Base-by-base conservation (phyloP, 2,113 vertebrate species). In the Elgaria multicarinata region DNA sequence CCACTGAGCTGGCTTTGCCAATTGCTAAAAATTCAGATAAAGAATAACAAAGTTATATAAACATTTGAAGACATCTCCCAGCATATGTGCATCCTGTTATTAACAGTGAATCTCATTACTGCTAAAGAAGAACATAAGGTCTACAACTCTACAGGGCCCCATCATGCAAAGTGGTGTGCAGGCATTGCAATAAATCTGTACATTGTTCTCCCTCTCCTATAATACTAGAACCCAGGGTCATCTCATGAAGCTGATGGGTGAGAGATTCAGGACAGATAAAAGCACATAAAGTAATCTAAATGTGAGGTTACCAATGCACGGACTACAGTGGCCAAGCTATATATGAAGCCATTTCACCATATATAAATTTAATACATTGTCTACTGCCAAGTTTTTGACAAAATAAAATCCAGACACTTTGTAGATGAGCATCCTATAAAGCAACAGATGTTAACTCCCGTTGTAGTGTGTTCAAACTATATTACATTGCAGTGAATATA, bases 21-120 rank as follows among this genome's bases (percentile, higher is more conserved):
- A 87, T 91, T 92, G 83, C 94, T 92, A 6, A 92, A 91, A 92
- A 92, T 90, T 14, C 62, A 78, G 92, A 94, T 95, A 88, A 95
- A 94, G 93, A 87, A 93, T 92, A 87, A 0, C 0, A 81, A 83
- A 78, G 90, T 92, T 92, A 71, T 74, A 87, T 82, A 93, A 95
- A 92, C 85, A 86, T 76, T 0, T 0, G 31, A 1, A 0, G 89
- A 87, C 90, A 0, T 88, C 92, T 87, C 0, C 24, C 69, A 88
- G 88, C 93, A 86, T 89, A 93, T 90, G 62, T 0, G 26, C 75
- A 6, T 81, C 71, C 58, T n/a, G 7, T 62, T 83, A 62, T 84
- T 91, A 89, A 71, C 87, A 66, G 22, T n/a, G 62, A 81, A 82
- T 83, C 67, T 74, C 69, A 75, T 82, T 64, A 46, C 55, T 55